phyloP scores from a whole-genome alignment of 2,888 invertebrate genomes.

The Drosophila rellima region DNA sequence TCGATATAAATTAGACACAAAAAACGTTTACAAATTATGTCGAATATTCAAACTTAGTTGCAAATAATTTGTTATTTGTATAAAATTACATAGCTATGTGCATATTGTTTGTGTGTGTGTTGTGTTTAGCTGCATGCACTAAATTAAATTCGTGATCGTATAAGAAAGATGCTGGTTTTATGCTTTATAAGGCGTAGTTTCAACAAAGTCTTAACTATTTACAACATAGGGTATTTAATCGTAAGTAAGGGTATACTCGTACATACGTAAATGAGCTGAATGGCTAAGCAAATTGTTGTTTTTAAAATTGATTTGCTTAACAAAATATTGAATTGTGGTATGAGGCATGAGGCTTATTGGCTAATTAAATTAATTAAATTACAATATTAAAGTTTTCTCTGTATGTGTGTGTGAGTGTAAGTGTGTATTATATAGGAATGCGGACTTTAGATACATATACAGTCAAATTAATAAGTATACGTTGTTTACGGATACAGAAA shows the following conservation, averaged over 20 bases:
- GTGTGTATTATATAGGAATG: slow-evolving; percentile 55
- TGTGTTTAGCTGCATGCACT: slow-evolving; percentile 42
- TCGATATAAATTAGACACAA: slow-evolving; percentile 66
- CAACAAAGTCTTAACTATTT: slow-evolving; percentile 52
- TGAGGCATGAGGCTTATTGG: slow-evolving; percentile 61
- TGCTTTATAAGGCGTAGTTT: slow-evolving; percentile 41
- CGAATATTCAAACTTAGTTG: slow-evolving; percentile 55
- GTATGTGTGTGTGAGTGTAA: slow-evolving; percentile 7
- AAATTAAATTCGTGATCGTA: slow-evolving; percentile 72
- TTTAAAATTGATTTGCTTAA: slow-evolving; percentile 76
- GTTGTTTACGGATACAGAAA: slow-evolving; percentile 42
- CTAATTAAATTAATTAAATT: slow-evolving; percentile 55
- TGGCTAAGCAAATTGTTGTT: slow-evolving; percentile 74
- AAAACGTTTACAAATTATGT: slow-evolving; percentile 66
- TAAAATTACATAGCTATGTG: slow-evolving; percentile 71
- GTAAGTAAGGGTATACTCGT: not conserved
- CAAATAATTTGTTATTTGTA: slow-evolving; percentile 57
- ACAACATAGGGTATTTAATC: slow-evolving; percentile 20
- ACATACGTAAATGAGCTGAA: slow-evolving; percentile 34
- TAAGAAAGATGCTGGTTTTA: slow-evolving; percentile 50
- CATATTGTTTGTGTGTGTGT: slow-evolving; percentile 38
- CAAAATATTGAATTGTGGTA: slow-evolving; percentile 33
- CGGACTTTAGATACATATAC: slow-evolving; percentile 61
- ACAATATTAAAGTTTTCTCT: slow-evolving; percentile 40
- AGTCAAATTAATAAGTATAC: slow-evolving; percentile 9